Conservation (phyloP, 1,140 invertebrate genomes). For the Bombyx mandarina region DNA sequence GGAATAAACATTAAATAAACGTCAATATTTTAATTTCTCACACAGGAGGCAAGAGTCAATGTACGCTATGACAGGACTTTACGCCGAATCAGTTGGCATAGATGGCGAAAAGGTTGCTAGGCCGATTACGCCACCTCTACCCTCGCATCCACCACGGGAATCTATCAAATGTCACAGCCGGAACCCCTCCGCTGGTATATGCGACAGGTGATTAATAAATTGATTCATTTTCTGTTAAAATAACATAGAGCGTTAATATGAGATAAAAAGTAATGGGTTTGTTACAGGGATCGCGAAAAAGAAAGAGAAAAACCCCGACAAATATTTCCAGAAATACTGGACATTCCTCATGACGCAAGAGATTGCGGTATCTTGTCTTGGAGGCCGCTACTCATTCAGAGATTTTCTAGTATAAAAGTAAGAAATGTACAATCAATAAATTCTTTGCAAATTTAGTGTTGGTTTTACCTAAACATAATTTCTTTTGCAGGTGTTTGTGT, state of each 20-base stretch:
- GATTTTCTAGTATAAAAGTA: slow-evolving; percentile 88
- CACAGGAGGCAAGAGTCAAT: slow-evolving; percentile 84
- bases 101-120: slow-evolving; percentile 61
- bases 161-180: slow-evolving; percentile 82
- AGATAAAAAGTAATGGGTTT: slow-evolving; percentile 5
- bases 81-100: slow-evolving; percentile 77
- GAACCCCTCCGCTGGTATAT: slow-evolving; percentile 79
- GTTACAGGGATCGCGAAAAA: slow-evolving; percentile 60
- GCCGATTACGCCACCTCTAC: slow-evolving; percentile 53
- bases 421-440: slow-evolving; percentile 16
- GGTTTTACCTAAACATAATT: neutral
- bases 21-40: too few species aligned
- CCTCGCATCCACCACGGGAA: slow-evolving; percentile 47
- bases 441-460: neutral
- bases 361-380: slow-evolving; percentile 88
- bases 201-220: slow-evolving; percentile 72
- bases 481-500: slow-evolving; percentile 87
- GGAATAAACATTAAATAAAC: too few species aligned
- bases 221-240: too few species aligned
- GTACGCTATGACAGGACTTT: slow-evolving; percentile 89
- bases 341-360: slow-evolving; percentile 76
- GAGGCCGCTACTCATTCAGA: slow-evolving; percentile 84
- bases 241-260: neutral
- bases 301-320: slow-evolving; percentile 73
- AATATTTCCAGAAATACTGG: slow-evolving; percentile 71